Base-by-base conservation (phyloP, 2,113 vertebrate genomes). In the Anguilla rostrata region DNA sequence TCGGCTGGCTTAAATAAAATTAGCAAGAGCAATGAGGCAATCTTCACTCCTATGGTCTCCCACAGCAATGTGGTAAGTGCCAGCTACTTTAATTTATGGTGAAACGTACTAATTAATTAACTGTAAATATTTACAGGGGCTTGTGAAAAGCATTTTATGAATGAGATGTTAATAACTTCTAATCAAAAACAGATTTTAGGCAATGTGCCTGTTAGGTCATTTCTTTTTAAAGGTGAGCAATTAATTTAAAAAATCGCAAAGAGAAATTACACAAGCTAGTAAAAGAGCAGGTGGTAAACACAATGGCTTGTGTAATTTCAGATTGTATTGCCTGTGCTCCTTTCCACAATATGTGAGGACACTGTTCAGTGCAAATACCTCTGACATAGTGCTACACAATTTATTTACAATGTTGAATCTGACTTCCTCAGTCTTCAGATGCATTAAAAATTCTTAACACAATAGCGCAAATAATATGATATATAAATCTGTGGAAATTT, bases 71-170 rank as follows among this genome's bases (percentile, higher is more conserved):
- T 29, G 86, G 85, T 83, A 63, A 89, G 90, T 43, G 87, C 89
- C 92, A 93, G 92, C 90, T 92, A 91, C 94, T 92, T 92, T 90
- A 78, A 84, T 95, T 95, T 94, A 95, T 94, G 87, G 92, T 94
- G 90, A 90, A 92, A 83, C 90, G 86, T 95, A 94, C 94, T 94
- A 96, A 95, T 96, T 95, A 95, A 94, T 96, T 95, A 95, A 94
- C 93, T 90, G 93, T 93, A 93, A 91, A 88, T 90, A 90, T 95
- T 95, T 95, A 95, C 91, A 89, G 91, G 83, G 66, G 88, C 94
- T 94, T 87, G 91, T 95, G 94, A 95, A 95, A 90, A 88, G 92
- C 94, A 75, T 92, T 91, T 91, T 87, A 89, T 90, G 90, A 93
- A 92, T 91, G 89, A 89, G 91, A 87, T 91, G 86, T 92, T 91